These are phyloP conservation scores for Acanthornis magna DNA, from an alignment of 2,797 vertebrate genomes.

Conservation along the genomic window DNA sequence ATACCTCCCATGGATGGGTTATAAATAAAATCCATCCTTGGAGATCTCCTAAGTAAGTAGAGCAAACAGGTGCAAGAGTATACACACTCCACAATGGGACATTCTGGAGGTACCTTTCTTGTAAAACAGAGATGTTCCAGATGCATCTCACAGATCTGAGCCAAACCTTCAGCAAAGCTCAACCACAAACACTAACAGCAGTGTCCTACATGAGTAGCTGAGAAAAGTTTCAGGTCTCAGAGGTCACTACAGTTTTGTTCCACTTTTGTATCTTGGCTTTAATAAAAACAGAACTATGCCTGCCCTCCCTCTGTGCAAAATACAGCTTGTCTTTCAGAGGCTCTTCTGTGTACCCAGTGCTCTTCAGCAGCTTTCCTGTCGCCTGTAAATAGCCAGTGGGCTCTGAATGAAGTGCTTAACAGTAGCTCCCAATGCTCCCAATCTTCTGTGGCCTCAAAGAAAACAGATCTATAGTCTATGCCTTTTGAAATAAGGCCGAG, in stretches of 20 bases:
- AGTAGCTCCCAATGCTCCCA: neutral
- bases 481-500: neutral
- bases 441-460: neutral
- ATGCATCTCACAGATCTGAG: neutral
- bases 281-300: neutral
- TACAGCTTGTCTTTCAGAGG: neutral
- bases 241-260: neutral
- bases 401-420: neutral
- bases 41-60: neutral
- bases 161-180: neutral
- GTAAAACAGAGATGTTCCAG: neutral
- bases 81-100: accelerated
- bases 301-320: neutral
- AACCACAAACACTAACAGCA: neutral
- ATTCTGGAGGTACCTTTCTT: neutral
- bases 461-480: neutral
- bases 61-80: neutral
- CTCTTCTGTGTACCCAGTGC: neutral
- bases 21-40: neutral
- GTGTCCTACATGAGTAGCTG: neutral
- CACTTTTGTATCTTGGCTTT: neutral
- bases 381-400: neutral
- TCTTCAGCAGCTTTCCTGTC: neutral
- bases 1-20: neutral
- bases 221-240: neutral